These are phyloP conservation scores for Cryptocheilus praepositus DNA, from an alignment of 2,888 invertebrate species.

Conservation along the genomic window DNA sequence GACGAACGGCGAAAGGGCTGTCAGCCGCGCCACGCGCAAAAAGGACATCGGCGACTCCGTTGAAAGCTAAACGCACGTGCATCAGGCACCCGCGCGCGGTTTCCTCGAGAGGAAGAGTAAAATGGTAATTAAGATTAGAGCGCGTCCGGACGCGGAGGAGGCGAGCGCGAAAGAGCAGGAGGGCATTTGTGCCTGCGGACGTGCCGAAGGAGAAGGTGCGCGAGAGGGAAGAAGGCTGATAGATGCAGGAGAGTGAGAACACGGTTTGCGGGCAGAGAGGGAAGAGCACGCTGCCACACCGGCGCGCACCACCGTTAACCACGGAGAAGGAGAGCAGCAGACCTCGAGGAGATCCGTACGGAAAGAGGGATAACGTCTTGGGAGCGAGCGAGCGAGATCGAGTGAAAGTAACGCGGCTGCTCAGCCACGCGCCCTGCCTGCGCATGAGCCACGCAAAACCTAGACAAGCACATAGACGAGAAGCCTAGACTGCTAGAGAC, in stretches of 20 bases:
- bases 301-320: slow-evolving; percentile 4
- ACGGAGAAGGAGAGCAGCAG: slow-evolving; percentile 5
- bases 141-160: not conserved
- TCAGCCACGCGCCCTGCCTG: slow-evolving; percentile 64
- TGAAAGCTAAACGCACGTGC: slow-evolving; percentile 49
- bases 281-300: slow-evolving; percentile 2
- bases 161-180: slow-evolving; percentile 4
- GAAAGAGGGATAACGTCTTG: slow-evolving; percentile 24
- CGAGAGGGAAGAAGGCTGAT: too few relatives aligned
- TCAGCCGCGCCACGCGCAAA: too few relatives aligned
- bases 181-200: not conserved
- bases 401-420: slow-evolving; percentile 66
- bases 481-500: too few relatives aligned
- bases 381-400: slow-evolving; percentile 48
- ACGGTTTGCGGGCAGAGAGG: slow-evolving; percentile 31
- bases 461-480: slow-evolving; percentile 14
- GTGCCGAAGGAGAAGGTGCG: too few relatives aligned
- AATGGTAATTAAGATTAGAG: slow-evolving; percentile 42
- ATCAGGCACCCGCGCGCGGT: slow-evolving; percentile 9
- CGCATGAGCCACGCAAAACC: slow-evolving; percentile 23
- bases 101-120: slow-evolving; percentile 38
- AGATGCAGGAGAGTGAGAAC: slow-evolving; percentile 22
- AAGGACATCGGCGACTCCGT: slow-evolving; percentile 21
- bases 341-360: slow-evolving; percentile 2
- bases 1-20: slow-evolving; percentile 9